Percentiles rank a stretch among this genome's conserved stretches.
These are phyloP conservation scores for Drosophila prolongata DNA, from an alignment of 2,888 invertebrate genomes.

Conservation along the genomic window DNA sequence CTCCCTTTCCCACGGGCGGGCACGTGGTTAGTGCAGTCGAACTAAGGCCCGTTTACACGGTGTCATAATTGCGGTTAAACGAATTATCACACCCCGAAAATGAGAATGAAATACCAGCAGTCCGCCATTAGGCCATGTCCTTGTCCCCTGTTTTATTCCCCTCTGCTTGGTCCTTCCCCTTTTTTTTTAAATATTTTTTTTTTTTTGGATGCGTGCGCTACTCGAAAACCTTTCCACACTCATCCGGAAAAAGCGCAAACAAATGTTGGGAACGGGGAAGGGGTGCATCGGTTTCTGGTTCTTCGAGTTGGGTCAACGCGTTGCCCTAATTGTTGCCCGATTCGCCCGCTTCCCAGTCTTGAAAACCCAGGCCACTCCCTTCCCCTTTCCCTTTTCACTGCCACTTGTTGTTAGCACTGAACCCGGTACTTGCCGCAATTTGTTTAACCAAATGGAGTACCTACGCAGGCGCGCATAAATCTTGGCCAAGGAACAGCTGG, in stretches of 20 bases:
- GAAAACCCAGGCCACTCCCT: neutral
- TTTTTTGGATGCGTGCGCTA: conserved; percentile 53
- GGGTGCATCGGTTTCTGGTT: conserved; percentile 30
- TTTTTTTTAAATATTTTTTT: conserved; percentile 8
- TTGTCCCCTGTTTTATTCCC: conserved; percentile 15
- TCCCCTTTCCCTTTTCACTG: neutral
- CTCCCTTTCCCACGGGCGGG: conserved; percentile 17
- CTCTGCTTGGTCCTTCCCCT: conserved; percentile 18
- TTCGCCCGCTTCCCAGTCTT: conserved; percentile 8
- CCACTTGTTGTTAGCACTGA: conserved; percentile 34
- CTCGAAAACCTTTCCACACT: conserved; percentile 62
- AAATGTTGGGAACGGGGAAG: conserved; percentile 50
- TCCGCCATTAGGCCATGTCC: conserved; percentile 31
- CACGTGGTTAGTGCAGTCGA: conserved; percentile 66
- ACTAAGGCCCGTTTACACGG: conserved; percentile 53
- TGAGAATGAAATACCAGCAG: conserved; percentile 27
- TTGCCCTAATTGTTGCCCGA: conserved; percentile 65
- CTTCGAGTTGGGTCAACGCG: conserved; percentile 54
- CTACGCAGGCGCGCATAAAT: conserved; percentile 62
- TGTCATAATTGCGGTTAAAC: conserved; percentile 81
- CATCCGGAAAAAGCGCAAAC: conserved; percentile 61
- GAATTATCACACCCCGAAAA: conserved; percentile 78
- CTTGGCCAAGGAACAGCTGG: conserved; percentile 62
- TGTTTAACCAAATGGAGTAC: conserved; percentile 63
- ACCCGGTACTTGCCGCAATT: conserved; percentile 65